phyloP scores from a whole-genome alignment of 2,797 vertebrate genomes.

The Craterocephalus amniculus region DNA sequence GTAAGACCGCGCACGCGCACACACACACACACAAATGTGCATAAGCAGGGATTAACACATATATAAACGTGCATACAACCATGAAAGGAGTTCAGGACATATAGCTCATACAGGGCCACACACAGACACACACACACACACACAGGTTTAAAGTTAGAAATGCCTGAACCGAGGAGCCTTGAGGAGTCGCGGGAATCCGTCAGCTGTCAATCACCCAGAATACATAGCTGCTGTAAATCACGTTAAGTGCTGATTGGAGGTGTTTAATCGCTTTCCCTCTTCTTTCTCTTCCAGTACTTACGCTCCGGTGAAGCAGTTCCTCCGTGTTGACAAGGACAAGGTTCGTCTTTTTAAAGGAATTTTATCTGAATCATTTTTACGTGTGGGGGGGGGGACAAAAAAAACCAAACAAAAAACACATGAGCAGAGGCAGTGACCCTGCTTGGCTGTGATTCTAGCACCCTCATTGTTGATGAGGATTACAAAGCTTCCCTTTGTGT shows the following conservation, averaged over 20 bases:
- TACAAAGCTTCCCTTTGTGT: conserved; percentile 68
- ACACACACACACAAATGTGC: conserved; percentile 10
- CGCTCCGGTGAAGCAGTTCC: conserved; percentile 97
- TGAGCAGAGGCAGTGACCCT: conserved; percentile 13
- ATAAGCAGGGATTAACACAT: conserved; percentile 18
- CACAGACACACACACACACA: no score
- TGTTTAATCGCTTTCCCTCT: conserved; percentile 44
- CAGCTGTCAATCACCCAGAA: conserved; percentile 56
- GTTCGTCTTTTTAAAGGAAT: conserved; percentile 73
- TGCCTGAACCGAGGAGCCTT: neutral
- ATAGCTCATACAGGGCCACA: neutral
- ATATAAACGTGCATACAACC: conserved; percentile 2
- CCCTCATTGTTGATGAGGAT: conserved; percentile 62
- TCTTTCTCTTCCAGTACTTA: conserved; percentile 86
- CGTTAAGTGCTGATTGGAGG: conserved; percentile 48
- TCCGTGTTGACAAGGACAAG: conserved; percentile 99
- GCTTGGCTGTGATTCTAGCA: conserved; percentile 40
- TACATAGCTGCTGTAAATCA: conserved; percentile 47
- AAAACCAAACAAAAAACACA: neutral
- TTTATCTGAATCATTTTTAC: conserved; percentile 5
- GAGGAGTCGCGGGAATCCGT: conserved; percentile 32
- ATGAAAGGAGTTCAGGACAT: neutral
- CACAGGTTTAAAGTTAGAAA: neutral
- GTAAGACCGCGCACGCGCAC: conserved; percentile 74
- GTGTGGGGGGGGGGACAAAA: neutral